Conservation (phyloP, 2,888 invertebrate species). For the Aquatica leii region DNA sequence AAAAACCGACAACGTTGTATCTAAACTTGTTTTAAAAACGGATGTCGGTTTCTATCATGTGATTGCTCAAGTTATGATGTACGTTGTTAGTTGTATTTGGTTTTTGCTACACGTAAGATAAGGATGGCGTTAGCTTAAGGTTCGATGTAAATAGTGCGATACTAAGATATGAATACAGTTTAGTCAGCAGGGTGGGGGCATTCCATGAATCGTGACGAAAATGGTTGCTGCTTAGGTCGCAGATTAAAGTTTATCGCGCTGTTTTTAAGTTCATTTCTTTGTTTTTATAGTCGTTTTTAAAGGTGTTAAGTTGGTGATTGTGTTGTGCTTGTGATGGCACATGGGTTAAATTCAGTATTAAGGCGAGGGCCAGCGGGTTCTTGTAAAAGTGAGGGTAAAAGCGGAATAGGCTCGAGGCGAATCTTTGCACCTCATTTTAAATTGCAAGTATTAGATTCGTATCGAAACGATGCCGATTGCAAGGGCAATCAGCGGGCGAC, state of each 20-base stretch:
- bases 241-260: slow-evolving; percentile 57
- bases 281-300: slow-evolving; percentile 46
- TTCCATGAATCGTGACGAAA: slow-evolving; percentile 63
- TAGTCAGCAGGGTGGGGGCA: slow-evolving; percentile 63
- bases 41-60: slow-evolving; percentile 67
- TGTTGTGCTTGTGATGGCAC: slow-evolving; percentile 66
- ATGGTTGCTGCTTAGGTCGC: slow-evolving; percentile 66
- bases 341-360: slow-evolving; percentile 65
- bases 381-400: slow-evolving; percentile 60
- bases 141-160: slow-evolving; percentile 63
- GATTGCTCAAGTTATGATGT: slow-evolving; percentile 59
- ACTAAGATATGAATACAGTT: slow-evolving; percentile 72
- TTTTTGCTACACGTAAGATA: neutral
- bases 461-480: slow-evolving; percentile 85
- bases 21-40: slow-evolving; percentile 78
- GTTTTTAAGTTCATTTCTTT: slow-evolving; percentile 54
- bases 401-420: slow-evolving; percentile 79
- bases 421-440: slow-evolving; percentile 91
- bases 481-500: slow-evolving; percentile 90
- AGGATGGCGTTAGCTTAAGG: slow-evolving; percentile 18
- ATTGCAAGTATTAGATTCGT: slow-evolving; percentile 87
- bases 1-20: slow-evolving; percentile 65
- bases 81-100: slow-evolving; percentile 48
- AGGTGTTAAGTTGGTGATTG: slow-evolving; percentile 26
- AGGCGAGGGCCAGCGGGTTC: slow-evolving; percentile 60